A percentile compares a stretch with the other conserved stretches of the same genome.
Conservation (phyloP, 1,140 invertebrate genomes). For the Cyclargus thomasi region DNA sequence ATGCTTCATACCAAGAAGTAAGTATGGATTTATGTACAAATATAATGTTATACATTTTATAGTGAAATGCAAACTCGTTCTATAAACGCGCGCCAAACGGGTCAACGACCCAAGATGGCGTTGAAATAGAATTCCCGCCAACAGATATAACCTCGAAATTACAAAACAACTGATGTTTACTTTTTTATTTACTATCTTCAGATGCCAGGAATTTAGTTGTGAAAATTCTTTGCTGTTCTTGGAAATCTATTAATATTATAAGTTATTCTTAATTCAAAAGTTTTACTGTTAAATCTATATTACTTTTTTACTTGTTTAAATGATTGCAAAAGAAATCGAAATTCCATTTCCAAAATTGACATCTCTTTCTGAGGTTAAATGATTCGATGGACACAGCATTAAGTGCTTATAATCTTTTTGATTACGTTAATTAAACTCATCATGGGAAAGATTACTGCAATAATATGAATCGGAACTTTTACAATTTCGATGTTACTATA, state of each 20-base stretch:
- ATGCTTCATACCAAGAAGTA: neutral
- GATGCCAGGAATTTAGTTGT: slow-evolving; percentile 6
- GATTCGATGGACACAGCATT: neutral
- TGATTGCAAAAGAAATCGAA: neutral
- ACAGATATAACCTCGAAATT: slow-evolving; percentile 3
- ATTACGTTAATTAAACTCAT: neutral
- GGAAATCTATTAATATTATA: too few species aligned
- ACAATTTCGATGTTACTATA: neutral
- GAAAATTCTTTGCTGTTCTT: neutral
- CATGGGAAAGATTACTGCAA: neutral
- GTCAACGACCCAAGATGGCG: slow-evolving; percentile 56
- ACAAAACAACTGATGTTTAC: slow-evolving; percentile 23
- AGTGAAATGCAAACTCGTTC: slow-evolving; percentile 2
- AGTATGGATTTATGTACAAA: neutral
- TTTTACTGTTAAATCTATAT: too few species aligned
- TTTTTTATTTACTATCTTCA: slow-evolving; percentile 30
- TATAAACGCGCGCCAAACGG: slow-evolving; percentile 28
- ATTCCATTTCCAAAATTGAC: neutral
- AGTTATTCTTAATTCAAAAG: too few species aligned
- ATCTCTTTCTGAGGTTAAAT: neutral
- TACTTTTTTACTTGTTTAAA: too few species aligned
- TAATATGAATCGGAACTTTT: neutral
- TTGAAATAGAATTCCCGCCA: slow-evolving; percentile 62
- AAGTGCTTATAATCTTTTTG: neutral
- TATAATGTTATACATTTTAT: slow-evolving; percentile 1